Evolutionary conservation across 1,140 invertebrate genomes (phyloP).

Genomic region (Ceratitis capitata): DNA sequence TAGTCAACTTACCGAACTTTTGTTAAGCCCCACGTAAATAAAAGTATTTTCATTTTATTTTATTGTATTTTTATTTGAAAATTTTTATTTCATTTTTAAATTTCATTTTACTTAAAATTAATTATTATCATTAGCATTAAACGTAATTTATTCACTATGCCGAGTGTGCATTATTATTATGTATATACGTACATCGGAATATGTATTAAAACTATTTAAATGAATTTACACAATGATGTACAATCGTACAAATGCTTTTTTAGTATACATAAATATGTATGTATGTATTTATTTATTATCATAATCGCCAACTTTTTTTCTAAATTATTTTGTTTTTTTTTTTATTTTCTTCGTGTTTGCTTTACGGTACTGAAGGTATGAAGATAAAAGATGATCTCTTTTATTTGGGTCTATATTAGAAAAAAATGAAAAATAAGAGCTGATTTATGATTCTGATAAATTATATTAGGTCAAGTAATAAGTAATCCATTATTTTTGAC

Average conservation of each 20-base stretch:
- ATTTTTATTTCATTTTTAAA: conserved; percentile 22
- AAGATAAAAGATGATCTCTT: no score
- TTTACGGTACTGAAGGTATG: not conserved
- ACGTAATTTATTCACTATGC: conserved; percentile 5
- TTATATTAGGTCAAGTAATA: no score
- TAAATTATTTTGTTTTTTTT: not conserved
- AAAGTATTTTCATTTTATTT: not conserved
- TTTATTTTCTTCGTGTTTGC: not conserved
- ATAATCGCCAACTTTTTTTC: not conserved
- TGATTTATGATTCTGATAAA: no score
- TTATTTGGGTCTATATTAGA: no score
- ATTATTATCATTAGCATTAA: conserved; percentile 30
- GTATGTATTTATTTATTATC: not conserved
- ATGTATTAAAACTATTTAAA: no score
- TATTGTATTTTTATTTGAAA: conserved; percentile 24
- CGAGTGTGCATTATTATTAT: not conserved
- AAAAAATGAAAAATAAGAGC: no score
- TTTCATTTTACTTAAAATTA: conserved; percentile 17
- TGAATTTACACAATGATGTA: not conserved
- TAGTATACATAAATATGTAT: not conserved
- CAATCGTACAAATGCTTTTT: not conserved
- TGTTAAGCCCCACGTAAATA: not conserved
- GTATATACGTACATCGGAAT: not conserved
- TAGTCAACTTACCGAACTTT: no score
- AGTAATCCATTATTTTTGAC: no score